Evolutionary conservation across 2,797 vertebrate species (phyloP).

Genomic region (Enteromius trimaculatus): DNA sequence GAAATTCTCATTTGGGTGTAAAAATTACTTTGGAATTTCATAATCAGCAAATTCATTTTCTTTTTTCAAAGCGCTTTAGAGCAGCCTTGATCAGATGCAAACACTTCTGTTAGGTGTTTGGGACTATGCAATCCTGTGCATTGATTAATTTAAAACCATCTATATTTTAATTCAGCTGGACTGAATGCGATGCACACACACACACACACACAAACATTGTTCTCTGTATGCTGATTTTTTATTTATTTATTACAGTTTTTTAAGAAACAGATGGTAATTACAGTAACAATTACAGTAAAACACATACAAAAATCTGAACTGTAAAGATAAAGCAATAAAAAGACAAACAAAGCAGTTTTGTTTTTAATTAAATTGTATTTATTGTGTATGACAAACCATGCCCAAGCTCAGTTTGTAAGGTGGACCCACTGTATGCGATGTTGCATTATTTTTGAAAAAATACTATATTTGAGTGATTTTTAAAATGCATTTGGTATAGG

Average conservation of each 20-base stretch:
- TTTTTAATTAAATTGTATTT: neutral
- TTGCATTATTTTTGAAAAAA: neutral
- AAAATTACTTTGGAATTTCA: neutral
- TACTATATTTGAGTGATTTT: neutral
- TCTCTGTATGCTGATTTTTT: neutral
- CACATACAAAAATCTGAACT: neutral
- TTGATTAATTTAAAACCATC: neutral
- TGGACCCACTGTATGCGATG: neutral
- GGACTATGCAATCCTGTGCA: neutral
- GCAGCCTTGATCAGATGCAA: neutral
- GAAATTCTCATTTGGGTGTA: neutral
- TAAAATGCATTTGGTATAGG: neutral
- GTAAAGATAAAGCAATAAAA: neutral
- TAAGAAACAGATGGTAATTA: neutral
- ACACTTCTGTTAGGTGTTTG: neutral
- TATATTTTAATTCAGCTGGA: neutral
- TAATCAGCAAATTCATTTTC: neutral
- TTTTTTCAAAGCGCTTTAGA: neutral
- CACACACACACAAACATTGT: neutral
- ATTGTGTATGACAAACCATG: neutral
- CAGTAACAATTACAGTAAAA: neutral
- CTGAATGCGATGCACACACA: neutral
- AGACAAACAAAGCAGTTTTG: neutral
- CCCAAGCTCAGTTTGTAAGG: neutral
- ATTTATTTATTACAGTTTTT: neutral